Evolutionary conservation across 2,797 vertebrate species (phyloP), one percentile per base, ranked within the genome.

Genomic region (Podarcis lilfordi): DNA sequence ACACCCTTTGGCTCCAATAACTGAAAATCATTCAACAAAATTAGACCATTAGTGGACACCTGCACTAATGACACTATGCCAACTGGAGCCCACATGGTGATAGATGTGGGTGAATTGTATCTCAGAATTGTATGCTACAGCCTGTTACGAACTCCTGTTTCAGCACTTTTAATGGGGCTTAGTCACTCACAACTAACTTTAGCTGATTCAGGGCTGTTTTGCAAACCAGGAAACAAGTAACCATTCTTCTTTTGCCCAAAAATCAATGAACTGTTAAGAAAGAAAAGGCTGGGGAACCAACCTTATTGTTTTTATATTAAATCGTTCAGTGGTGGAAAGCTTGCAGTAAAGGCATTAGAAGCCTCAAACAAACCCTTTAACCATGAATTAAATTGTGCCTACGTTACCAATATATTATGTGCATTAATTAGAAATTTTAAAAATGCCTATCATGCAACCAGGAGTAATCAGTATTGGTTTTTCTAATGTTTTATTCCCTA

Each of bases 401-500:
- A 85, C 88, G 93, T 92, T 59, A 80, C 40, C 85, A 80, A 91
- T 92, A 90, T 79, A 79, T 91, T 93, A 80, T 92, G 79, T 84
- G 80, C 89, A 85, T 92, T 89, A 87, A 88, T 95, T 95, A 92
- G 77, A 89, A 88, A 91, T 77, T 23, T 91, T 77, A 92, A 89
- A 90, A 91, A 91, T 94, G 92, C 89, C 92, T 91, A 21, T 91
- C 91, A 91, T 91, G 89, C 80, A 83, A 81, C 89, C 89, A 92
- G 88, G 86, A 89, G 86, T 71, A 93, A 91, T 89, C 93, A 93
- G 87, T 89, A 86, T 76, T 81, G 66, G 85, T 94, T 91, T 23
- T 88, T 91, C 45, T 94, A 86, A 93, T 74, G 2, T 32, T 50
- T 89, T 86, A 80, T 85, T 87, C 81, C 91, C 37, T 92, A 99